Evolutionary conservation across 2,797 vertebrate species (phyloP).

Genomic region (Gymnothorax javanicus): DNA sequence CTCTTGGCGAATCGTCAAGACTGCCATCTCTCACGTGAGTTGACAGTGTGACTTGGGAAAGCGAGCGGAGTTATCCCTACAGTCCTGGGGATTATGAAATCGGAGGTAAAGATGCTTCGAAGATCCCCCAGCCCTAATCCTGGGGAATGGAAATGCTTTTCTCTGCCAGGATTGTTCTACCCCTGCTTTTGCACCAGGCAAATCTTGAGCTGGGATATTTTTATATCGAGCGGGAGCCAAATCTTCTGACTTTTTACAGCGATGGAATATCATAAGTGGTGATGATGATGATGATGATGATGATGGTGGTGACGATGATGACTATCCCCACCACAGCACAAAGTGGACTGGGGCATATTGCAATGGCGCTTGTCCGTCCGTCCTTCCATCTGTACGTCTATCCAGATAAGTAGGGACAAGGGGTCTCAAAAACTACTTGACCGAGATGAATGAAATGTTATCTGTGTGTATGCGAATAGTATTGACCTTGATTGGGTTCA

Average conservation of each 20-base stretch:
- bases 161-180: neutral
- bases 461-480: too few species aligned
- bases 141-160: neutral
- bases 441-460: too few species aligned
- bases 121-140: neutral
- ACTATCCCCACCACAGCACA: too few species aligned
- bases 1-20: neutral
- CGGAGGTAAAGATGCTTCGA: neutral
- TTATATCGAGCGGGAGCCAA: neutral
- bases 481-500: too few species aligned
- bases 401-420: too few species aligned
- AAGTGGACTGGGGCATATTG: too few species aligned
- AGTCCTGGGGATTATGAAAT: constrained; percentile 10
- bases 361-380: too few species aligned
- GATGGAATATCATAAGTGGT: too few species aligned
- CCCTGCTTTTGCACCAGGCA: neutral
- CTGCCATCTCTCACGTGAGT: neutral
- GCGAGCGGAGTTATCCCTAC: neutral
- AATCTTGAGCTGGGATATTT: neutral
- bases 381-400: too few species aligned
- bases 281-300: too few species aligned
- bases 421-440: too few species aligned
- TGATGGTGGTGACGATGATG: too few species aligned
- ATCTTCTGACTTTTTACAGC: neutral
- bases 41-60: neutral